Evolutionary conservation across 2,888 invertebrate species (phyloP).

Genomic region (Trichogramma evanescens): DNA sequence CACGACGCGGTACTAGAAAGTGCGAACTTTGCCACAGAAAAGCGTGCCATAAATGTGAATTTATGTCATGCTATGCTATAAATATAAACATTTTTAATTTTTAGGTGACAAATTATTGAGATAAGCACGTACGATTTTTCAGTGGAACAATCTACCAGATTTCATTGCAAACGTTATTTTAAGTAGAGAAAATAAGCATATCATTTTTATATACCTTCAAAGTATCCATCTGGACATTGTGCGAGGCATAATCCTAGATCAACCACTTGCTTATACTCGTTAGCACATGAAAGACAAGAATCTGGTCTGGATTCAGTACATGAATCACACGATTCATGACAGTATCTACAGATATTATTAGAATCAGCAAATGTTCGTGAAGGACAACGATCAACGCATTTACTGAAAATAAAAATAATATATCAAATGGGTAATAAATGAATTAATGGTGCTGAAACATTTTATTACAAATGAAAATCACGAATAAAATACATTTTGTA

Average conservation of each 20-base stretch:
- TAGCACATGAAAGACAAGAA: constrained; percentile 77
- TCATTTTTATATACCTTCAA: constrained; percentile 58
- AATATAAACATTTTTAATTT: too few species aligned
- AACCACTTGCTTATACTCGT: constrained; percentile 73
- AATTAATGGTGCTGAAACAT: background rate
- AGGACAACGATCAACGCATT: constrained; percentile 78
- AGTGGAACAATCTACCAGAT: too few species aligned
- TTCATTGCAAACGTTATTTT: background rate
- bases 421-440: too few species aligned
- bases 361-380: constrained; percentile 77
- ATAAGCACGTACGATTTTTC: too few species aligned
- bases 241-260: constrained; percentile 82
- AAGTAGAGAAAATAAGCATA: background rate
- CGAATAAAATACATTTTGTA: background rate
- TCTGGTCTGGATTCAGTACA: constrained; percentile 84
- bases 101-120: too few species aligned
- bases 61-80: too few species aligned
- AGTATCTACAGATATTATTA: constrained; percentile 75
- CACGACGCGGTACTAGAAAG: too few species aligned
- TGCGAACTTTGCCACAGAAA: too few species aligned
- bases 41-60: too few species aligned
- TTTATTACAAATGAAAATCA: background rate
- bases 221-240: constrained; percentile 84
- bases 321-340: constrained; percentile 83
- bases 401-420: constrained; percentile 50